A percentile compares a stretch with the other conserved stretches of the same genome.
These are phyloP conservation scores for Pica pica DNA, from an alignment of 2,113 vertebrate species.

Conservation along the genomic window DNA sequence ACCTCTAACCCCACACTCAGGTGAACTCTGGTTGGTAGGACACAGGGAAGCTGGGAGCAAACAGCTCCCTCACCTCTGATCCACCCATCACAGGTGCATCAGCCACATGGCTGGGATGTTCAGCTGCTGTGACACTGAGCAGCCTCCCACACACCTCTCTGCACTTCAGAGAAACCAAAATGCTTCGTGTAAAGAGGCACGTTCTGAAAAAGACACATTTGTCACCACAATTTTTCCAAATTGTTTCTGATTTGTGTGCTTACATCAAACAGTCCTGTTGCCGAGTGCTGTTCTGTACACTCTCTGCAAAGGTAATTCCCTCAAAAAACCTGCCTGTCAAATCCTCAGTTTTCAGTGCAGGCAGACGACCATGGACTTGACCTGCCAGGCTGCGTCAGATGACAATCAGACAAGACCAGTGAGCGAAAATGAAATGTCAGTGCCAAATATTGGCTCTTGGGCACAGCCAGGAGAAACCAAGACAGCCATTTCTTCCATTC, in stretches of 20 bases:
- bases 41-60: rapidly evolving
- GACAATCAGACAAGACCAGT: not conserved
- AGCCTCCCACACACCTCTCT: not conserved
- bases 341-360: not conserved
- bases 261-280: not conserved
- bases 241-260: not conserved
- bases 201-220: not conserved
- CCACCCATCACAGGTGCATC: rapidly evolving
- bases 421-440: not conserved
- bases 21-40: not conserved
- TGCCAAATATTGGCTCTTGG: not conserved
- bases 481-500: not conserved
- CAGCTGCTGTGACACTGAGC: rapidly evolving
- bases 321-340: not conserved
- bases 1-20: rapidly evolving
- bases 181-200: rapidly evolving
- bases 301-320: not conserved
- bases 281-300: not conserved
- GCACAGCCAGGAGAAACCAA: not conserved
- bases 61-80: not conserved
- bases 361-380: rapidly evolving
- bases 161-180: not conserved
- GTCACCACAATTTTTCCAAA: not conserved
- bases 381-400: not conserved
- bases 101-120: rapidly evolving